A percentile compares a stretch with the other conserved stretches of the same genome.
Conservation (phyloP, 2,888 invertebrate genomes). For the Athrips mouffetella region DNA sequence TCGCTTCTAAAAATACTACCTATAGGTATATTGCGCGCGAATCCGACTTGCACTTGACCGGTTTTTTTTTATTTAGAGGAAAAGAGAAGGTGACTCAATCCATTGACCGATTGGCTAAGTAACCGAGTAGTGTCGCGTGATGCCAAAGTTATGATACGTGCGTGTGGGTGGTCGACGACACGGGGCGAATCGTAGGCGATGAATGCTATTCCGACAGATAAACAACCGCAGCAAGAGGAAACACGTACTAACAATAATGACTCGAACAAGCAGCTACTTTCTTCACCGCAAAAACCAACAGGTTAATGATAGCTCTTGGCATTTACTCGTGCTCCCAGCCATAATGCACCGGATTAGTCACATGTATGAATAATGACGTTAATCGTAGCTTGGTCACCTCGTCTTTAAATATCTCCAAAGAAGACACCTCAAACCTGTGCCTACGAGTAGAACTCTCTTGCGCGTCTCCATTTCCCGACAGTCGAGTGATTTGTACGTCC, state of each 20-base stretch:
- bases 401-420: slow-evolving; percentile 6
- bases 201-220: slow-evolving; percentile 28
- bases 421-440: not conserved
- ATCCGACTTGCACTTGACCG: too few species aligned
- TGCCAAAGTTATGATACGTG: slow-evolving; percentile 42
- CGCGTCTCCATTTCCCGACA: slow-evolving; percentile 1
- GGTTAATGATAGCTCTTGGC: slow-evolving; percentile 6
- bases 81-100: slow-evolving; percentile 36
- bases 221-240: slow-evolving; percentile 19
- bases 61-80: too few species aligned
- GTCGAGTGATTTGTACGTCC: slow-evolving; percentile 5
- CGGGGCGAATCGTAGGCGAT: slow-evolving; percentile 42
- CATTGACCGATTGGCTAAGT: slow-evolving; percentile 44
- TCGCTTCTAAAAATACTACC: too few species aligned
- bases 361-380: slow-evolving; percentile 6
- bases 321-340: slow-evolving; percentile 1
- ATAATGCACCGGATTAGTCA: slow-evolving; percentile 5
- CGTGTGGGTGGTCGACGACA: slow-evolving; percentile 48
- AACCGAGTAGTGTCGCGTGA: slow-evolving; percentile 43
- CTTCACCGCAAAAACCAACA: too few species aligned
- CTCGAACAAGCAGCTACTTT: not conserved
- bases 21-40: too few species aligned
- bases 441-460: not conserved
- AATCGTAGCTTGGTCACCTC: not conserved
- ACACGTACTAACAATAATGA: not conserved